Evolutionary conservation across 2,888 invertebrate species (phyloP).

Genomic region (Catocala nupta): DNA sequence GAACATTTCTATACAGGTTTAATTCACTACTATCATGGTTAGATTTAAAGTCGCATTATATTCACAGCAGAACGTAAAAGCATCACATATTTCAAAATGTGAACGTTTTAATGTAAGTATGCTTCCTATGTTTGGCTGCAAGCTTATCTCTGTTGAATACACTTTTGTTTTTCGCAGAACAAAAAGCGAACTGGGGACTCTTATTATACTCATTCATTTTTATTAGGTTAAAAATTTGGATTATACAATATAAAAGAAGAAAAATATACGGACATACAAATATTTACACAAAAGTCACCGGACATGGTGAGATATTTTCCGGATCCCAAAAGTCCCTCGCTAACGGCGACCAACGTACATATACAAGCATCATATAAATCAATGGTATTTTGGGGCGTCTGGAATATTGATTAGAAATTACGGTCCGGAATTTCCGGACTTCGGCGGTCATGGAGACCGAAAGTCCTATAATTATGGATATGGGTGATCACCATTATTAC

Average conservation of each 20-base stretch:
- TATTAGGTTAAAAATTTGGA: too few relatives aligned
- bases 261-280: not conserved
- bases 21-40: too few relatives aligned
- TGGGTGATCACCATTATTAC: not conserved
- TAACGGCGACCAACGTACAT: not conserved
- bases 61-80: too few relatives aligned
- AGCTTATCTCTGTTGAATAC: not conserved
- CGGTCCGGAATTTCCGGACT: constrained; percentile 2
- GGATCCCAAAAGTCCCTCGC: not conserved
- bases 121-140: too few relatives aligned
- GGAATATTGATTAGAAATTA: constrained; percentile 17
- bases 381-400: constrained; percentile 13
- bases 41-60: too few relatives aligned
- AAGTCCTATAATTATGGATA: not conserved
- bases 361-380: constrained; percentile 6
- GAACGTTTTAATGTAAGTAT: too few relatives aligned
- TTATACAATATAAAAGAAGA: not conserved
- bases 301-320: not conserved
- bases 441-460: not conserved
- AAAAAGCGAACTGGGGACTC: not conserved
- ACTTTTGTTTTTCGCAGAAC: not conserved
- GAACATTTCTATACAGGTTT: too few relatives aligned
- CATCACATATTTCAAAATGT: too few relatives aligned
- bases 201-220: too few relatives aligned
- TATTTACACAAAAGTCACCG: not conserved